A percentile compares a stretch with the other conserved stretches of the same genome.
Conservation (phyloP, 2,797 vertebrate species). For the Pelobates cultripes region DNA sequence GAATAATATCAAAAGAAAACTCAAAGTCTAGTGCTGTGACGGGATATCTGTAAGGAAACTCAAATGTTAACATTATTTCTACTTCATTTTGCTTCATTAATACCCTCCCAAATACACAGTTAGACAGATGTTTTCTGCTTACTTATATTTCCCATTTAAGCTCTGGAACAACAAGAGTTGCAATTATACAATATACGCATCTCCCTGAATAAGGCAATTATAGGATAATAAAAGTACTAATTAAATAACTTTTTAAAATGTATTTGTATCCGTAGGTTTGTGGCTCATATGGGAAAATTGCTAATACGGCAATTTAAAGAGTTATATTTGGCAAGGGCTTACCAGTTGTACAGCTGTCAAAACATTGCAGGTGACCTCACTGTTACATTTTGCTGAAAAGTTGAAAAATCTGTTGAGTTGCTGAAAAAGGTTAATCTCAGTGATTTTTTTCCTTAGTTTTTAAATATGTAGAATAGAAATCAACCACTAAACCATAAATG, state of each 20-base stretch:
- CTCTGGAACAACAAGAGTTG: no score
- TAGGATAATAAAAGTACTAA: neutral
- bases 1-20: no score
- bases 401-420: conserved; percentile 23
- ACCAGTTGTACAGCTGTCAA: conserved; percentile 43
- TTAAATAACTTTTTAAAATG: conserved; percentile 1
- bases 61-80: no score
- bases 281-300: conserved; percentile 20
- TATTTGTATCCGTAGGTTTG: neutral
- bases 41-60: no score
- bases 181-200: neutral
- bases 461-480: neutral
- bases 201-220: neutral
- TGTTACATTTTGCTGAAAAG: conserved; percentile 42
- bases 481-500: neutral
- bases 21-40: no score
- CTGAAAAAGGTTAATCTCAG: conserved; percentile 11
- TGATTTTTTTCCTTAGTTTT: neutral
- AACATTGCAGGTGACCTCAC: conserved; percentile 41
- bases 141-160: no score
- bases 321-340: conserved; percentile 32
- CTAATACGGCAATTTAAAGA: conserved; percentile 39
- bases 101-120: no score
- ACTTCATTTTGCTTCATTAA: no score
- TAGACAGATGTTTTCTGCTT: no score